Evolutionary conservation across 2,888 invertebrate species (phyloP).

Genomic region (Diachrysia chrysitis): DNA sequence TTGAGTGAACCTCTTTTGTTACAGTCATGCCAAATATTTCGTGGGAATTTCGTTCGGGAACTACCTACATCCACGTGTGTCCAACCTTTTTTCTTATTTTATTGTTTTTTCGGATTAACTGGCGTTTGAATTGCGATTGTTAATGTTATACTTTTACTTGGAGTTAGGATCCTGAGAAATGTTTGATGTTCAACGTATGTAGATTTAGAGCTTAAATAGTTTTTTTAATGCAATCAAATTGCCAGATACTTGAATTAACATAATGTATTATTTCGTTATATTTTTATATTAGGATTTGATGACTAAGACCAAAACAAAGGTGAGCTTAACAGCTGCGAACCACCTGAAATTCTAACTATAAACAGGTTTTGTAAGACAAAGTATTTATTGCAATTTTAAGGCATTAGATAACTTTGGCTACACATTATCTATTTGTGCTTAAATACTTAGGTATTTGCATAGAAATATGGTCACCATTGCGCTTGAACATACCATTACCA

Average conservation of each 20-base stretch:
- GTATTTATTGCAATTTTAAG: neutral
- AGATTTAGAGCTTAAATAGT: too few relatives aligned
- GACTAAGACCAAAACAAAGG: slow-evolving; percentile 1
- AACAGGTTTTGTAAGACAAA: neutral
- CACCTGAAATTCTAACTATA: neutral
- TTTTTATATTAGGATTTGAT: neutral
- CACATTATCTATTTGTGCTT: neutral
- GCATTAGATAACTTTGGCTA: neutral
- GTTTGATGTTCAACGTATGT: neutral
- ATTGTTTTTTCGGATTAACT: slow-evolving; percentile 22
- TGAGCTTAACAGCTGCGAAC: slow-evolving; percentile 1
- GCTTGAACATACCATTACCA: neutral
- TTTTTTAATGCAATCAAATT: too few relatives aligned
- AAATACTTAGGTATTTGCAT: neutral
- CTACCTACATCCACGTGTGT: slow-evolving; percentile 47
- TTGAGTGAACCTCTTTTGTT: slow-evolving; percentile 54
- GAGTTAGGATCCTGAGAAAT: neutral
- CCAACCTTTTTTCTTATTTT: slow-evolving; percentile 28
- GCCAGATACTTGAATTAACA: neutral
- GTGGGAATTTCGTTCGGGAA: slow-evolving; percentile 59
- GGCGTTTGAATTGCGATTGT: slow-evolving; percentile 22
- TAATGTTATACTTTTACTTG: slow-evolving; percentile 25
- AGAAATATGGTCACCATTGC: neutral
- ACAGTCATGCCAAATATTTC: slow-evolving; percentile 57
- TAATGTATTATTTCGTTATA: neutral